Base-by-base conservation (phyloP, 2,113 vertebrate species). In the Podarcis raffonei region DNA sequence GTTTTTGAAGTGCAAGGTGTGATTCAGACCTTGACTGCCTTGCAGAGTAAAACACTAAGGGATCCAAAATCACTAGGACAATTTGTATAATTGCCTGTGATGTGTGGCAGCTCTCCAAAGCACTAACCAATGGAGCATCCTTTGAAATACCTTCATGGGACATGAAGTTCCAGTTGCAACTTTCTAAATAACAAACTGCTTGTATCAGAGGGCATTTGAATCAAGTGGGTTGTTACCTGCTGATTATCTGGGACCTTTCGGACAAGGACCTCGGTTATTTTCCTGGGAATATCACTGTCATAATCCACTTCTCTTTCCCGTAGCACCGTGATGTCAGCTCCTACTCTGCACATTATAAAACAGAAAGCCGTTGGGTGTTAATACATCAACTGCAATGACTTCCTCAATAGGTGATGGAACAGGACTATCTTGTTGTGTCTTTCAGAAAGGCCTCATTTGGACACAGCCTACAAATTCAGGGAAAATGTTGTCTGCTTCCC, bases 171-270 rank as follows among this genome's bases (percentile, higher is more conserved):
- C 66, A 83, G 94, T 72, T 25, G 76, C 78, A 89, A 53, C 11
- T 53, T 91, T 57, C 39, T 0, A 0, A 53, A 86, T 0, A 37
- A 39, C 0, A 37, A 39, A 13, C 30, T 65, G 59, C 80, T 35
- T 72, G 8, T 25, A 32, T 23, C 20, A 88, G 25, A 62, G 8
- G 5, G 25, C 32, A 48, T 25, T 53, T 59, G 74, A 25, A 53
- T 53, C 2, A 2, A 75, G 81, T 89, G 86, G 30, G 3, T 80
- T 91, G 3, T 80, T 91, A 99, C 99, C 98, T 99, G 99, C 82
- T 99, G 99, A 95, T 99, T 98, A 94, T 99, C 99, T 23, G 99
- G 99, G 87, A 99, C 99, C 93, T 99, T 99, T 87, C 99, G 98
- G 89, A 99, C 98, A 66, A 99, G 97, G 92, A 99, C 99, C 92